These are phyloP conservation scores for Orthosia gracilis DNA, from an alignment of 2,888 invertebrate genomes.

Conservation along the genomic window DNA sequence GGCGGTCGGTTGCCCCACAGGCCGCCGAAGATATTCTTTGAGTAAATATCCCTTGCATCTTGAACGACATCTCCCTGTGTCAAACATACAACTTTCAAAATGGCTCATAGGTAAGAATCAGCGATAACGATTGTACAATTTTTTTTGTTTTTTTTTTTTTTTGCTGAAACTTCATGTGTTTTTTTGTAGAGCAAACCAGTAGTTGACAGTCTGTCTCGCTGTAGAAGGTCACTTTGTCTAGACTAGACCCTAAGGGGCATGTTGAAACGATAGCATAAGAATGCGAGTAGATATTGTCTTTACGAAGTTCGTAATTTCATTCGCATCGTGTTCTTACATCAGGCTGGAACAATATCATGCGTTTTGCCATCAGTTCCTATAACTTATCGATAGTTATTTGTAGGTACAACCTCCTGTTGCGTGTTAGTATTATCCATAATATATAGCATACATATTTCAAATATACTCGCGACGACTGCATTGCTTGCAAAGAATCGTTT, in stretches of 20 bases:
- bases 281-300: neutral
- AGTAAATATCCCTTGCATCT: conserved; percentile 78
- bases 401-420: too few species aligned
- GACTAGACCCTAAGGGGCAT: too few species aligned
- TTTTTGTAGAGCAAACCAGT: too few species aligned
- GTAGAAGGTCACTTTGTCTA: too few species aligned
- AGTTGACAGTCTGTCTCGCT: too few species aligned
- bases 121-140: too few species aligned
- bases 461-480: too few species aligned
- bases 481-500: neutral
- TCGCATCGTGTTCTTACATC: neutral
- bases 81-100: conserved; percentile 3
- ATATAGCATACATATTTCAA: neutral
- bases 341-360: neutral
- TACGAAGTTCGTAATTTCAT: neutral
- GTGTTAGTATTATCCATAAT: neutral
- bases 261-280: neutral
- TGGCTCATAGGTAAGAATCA: neutral
- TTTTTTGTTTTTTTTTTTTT: too few species aligned
- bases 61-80: conserved; percentile 76
- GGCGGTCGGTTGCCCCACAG: conserved; percentile 93
- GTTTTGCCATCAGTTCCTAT: neutral
- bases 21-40: conserved; percentile 91
- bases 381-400: neutral
- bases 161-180: too few species aligned